A percentile compares a stretch with the other conserved stretches of the same genome.
Conservation (phyloP, 2,888 invertebrate species). For the Nematopogon swammerdamellus region DNA sequence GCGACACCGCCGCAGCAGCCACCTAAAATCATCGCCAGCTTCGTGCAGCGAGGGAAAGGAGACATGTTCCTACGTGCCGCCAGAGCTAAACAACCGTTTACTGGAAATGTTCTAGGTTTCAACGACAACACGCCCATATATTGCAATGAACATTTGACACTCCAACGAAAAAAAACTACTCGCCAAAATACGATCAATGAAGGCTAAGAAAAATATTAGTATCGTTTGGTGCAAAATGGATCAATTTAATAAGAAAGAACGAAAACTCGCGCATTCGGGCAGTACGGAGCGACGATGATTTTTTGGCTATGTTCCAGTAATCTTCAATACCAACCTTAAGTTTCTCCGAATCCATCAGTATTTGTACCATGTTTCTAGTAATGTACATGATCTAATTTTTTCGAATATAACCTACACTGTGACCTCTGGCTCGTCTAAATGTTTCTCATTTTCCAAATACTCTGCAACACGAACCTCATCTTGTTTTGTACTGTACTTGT, state of each 20-base stretch:
- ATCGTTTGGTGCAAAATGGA: neutral
- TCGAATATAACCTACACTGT: too few relatives aligned
- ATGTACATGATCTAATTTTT: too few relatives aligned
- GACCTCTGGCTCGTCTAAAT: too few relatives aligned
- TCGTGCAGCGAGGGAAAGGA: neutral
- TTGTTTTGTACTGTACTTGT: too few relatives aligned
- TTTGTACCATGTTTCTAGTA: too few relatives aligned
- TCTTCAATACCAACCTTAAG: too few relatives aligned
- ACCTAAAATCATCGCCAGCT: neutral
- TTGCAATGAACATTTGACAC: neutral
- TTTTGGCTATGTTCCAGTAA: too few relatives aligned
- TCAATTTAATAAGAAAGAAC: neutral
- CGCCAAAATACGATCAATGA: neutral
- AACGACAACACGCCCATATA: neutral
- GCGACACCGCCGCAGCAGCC: neutral
- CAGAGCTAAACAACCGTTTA: neutral
- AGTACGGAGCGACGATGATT: neutral
- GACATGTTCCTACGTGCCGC: neutral
- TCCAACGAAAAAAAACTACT: neutral
- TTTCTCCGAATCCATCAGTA: too few relatives aligned
- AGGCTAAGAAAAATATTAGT: neutral
- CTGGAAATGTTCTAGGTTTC: neutral
- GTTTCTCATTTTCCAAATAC: too few relatives aligned
- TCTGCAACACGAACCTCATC: too few relatives aligned
- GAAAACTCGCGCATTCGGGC: neutral